Base-by-base conservation (phyloP, 2,888 invertebrate species). In the Tetranychus piercei region DNA sequence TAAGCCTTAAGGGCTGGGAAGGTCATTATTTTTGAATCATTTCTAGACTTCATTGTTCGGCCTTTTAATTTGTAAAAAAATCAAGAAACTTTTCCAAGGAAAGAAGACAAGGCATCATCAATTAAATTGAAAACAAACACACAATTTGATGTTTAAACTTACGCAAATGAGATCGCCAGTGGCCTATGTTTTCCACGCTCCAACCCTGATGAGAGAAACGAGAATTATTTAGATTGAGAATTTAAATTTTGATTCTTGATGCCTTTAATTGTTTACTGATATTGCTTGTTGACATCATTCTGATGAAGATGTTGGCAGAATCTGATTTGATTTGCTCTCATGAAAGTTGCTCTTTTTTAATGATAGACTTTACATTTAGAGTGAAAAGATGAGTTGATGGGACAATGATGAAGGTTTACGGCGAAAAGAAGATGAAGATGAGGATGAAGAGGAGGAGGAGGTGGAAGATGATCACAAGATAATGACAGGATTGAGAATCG, bases 101-200 rank as follows among this genome's bases (percentile, higher is more conserved):
- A 4, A 5, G 34, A 34, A 34, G n/a, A n/a, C n/a, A n/a, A n/a
- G n/a, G n/a, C n/a, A n/a, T n/a, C 34, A 1, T 34, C 34, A 34
- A 34, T 34, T 34, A 34, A 34, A 34, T 34, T 34, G 34, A 34
- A 34, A 34, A 34, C 34, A 34, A 34, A 34, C 34, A 34, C 34
- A 34, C 34, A 34, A 34, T 5, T 34, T 34, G 34, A 34, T 34
- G 34, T 3, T 3, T 34, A 34, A 34, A 78, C 78, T 78, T 77
- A 78, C 78, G 77, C 74, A 78, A 75, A 78, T 78, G 78, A 73
- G 78, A 77, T 78, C 78, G 77, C 78, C 78, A 78, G 75, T 78
- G 77, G 66, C 77, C 78, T 75, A 77, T 77, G 72, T 77, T 77
- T 71, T 76, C 78, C 74, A 77, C 77, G 73, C 78, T 78, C 78